These are phyloP conservation scores for Drosophila kurseongensis DNA, from an alignment of 1,140 invertebrate species.

Conservation along the genomic window DNA sequence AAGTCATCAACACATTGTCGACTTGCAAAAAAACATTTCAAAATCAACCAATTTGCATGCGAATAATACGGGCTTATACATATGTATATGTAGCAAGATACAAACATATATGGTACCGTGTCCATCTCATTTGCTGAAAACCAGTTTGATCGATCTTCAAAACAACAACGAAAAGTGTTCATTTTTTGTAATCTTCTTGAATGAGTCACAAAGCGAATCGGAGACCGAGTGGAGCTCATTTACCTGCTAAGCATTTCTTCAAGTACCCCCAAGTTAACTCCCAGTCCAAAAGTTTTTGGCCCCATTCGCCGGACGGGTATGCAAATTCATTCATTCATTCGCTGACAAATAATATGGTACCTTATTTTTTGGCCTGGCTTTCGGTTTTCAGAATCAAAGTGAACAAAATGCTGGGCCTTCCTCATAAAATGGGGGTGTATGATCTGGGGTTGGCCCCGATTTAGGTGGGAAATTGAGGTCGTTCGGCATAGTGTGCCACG, in stretches of 20 bases:
- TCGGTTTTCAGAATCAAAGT: constrained; percentile 26
- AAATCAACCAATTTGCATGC: constrained; percentile 79
- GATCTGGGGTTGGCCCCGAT: constrained; percentile 23
- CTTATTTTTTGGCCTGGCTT: constrained; percentile 14
- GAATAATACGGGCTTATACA: constrained; percentile 45
- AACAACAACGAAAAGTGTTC: constrained; percentile 23
- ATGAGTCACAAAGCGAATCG: constrained; percentile 37
- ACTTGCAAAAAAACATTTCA: constrained; percentile 65
- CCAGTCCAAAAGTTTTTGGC: constrained; percentile 3
- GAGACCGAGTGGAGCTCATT: constrained; percentile 45
- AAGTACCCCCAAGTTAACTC: constrained; percentile 6
- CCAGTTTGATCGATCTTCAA: constrained; percentile 62
- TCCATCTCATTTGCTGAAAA: constrained; percentile 55
- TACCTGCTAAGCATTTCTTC: constrained; percentile 35
- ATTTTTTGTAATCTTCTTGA: constrained; percentile 42
- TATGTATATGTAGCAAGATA: constrained; percentile 2
- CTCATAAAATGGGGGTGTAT: constrained; percentile 7
- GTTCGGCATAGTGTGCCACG: constrained; percentile 66
- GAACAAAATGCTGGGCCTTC: constrained; percentile 1
- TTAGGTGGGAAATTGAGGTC: constrained; percentile 66
- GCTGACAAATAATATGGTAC: constrained; percentile 7
- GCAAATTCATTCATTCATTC: constrained; percentile 36
- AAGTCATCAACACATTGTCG: constrained; percentile 70
- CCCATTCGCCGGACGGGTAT: constrained; percentile 25
- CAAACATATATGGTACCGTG: constrained; percentile 21